A percentile compares a stretch with the other conserved stretches of the same genome.
These are phyloP conservation scores for Knipowitschia caucasica DNA, from an alignment of 2,797 vertebrate genomes.

Conservation along the genomic window DNA sequence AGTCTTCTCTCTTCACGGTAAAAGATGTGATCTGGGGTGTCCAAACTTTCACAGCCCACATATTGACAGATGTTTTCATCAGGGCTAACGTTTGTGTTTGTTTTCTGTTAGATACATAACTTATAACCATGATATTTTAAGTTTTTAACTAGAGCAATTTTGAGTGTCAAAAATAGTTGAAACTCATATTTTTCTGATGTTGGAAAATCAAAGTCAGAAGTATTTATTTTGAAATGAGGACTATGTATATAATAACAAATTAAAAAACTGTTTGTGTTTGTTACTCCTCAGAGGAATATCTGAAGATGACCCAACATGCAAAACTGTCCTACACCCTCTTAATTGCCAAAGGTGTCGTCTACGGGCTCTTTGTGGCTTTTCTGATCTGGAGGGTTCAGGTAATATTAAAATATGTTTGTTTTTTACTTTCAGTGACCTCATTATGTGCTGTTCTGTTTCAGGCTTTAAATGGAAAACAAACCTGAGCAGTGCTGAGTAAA, in stretches of 20 bases:
- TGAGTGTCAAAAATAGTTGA: too few species aligned
- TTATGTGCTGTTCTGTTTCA: not conserved
- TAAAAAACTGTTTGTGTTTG: not conserved
- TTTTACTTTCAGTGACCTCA: not conserved
- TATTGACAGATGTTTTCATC: too few species aligned
- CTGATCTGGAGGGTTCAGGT: conserved; percentile 66
- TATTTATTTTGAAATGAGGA: not conserved
- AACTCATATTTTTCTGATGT: too few species aligned
- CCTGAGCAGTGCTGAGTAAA: not conserved
- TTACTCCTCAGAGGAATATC: conserved; percentile 37
- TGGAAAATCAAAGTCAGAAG: too few species aligned
- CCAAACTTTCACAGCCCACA: too few species aligned
- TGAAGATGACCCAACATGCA: conserved; percentile 13
- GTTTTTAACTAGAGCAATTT: too few species aligned
- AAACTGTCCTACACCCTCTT: conserved; percentile 60
- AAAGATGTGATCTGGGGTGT: too few species aligned
- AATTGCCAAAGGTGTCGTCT: conserved; percentile 67
- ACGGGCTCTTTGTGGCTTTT: conserved; percentile 58
- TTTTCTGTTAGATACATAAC: too few species aligned
- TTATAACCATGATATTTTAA: too few species aligned
- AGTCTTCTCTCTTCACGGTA: too few species aligned
- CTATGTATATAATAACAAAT: too few species aligned
- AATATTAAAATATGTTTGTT: not conserved
- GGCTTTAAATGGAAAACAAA: not conserved
- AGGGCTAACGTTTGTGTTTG: too few species aligned